Percentiles rank a stretch among this genome's conserved stretches.
Evolutionary conservation across 1,140 invertebrate species (phyloP).

Genomic region (Asobara japonica): DNA sequence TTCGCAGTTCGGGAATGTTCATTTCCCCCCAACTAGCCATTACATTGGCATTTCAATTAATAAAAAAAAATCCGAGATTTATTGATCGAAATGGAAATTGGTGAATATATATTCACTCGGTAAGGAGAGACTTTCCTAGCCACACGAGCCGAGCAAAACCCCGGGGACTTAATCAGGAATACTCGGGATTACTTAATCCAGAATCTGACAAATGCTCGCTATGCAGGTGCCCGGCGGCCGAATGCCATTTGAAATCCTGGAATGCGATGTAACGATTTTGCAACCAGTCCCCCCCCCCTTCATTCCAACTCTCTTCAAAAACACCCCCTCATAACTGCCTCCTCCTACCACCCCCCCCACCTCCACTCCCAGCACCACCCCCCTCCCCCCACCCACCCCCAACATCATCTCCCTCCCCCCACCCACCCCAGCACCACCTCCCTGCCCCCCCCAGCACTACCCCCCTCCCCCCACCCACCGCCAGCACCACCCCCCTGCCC

Average conservation of each 20-base stretch:
- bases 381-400: no score
- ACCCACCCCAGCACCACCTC: not conserved
- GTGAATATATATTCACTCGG: not conserved
- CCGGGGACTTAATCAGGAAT: conserved; percentile 46
- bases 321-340: not conserved
- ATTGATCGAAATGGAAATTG: not conserved
- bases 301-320: not conserved
- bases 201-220: conserved; percentile 53
- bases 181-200: conserved; percentile 50
- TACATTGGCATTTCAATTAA: conserved; percentile 6
- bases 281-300: conserved; percentile 39
- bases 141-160: conserved; percentile 20
- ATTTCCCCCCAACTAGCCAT: not conserved
- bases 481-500: no score
- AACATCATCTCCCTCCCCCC: no score
- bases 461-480: not conserved
- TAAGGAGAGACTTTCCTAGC: not conserved
- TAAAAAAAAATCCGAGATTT: not conserved
- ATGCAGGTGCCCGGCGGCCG: conserved; percentile 50
- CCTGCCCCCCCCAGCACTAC: not conserved
- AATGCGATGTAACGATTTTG: conserved; percentile 56
- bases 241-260: conserved; percentile 56
- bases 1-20: not conserved
- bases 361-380: no score
- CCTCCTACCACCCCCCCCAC: no score